A percentile compares a stretch with the other conserved stretches of the same genome.
Evolutionary conservation across 2,113 vertebrate species (phyloP).

Genomic region (Erythrolamprus reginae): DNA sequence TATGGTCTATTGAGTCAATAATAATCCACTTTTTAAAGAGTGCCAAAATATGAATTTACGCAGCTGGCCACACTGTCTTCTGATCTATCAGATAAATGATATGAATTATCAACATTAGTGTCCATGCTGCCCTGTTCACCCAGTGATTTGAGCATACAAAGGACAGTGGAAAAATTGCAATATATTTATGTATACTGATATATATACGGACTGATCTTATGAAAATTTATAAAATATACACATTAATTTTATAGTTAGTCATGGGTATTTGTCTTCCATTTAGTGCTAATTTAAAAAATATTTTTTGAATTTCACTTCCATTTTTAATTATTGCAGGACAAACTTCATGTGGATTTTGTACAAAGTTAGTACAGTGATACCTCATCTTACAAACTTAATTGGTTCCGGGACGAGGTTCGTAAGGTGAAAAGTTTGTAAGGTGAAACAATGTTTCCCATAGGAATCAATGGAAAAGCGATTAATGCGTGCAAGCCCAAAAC

Average conservation of each 20-base stretch:
- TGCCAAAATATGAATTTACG: slow-evolving; percentile 68
- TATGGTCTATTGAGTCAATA: slow-evolving; percentile 68
- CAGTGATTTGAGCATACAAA: slow-evolving; percentile 1
- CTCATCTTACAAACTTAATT: too few relatives aligned
- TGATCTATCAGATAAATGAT: slow-evolving; percentile 61
- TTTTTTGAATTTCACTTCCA: not conserved
- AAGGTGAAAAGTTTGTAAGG: too few relatives aligned
- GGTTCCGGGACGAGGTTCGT: too few relatives aligned
- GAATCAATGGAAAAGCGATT: too few relatives aligned
- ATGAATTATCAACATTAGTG: slow-evolving; percentile 43
- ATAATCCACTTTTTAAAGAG: slow-evolving; percentile 71
- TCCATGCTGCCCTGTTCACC: slow-evolving; percentile 15
- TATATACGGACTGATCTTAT: not conserved
- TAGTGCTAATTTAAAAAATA: not conserved
- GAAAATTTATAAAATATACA: not conserved
- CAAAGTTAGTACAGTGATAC: too few relatives aligned
- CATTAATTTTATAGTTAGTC: not conserved
- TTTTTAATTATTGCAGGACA: not conserved
- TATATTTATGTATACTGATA: not conserved
- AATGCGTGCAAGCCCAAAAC: too few relatives aligned
- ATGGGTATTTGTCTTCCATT: not conserved
- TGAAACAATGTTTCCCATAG: too few relatives aligned
- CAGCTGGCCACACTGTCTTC: slow-evolving; percentile 52
- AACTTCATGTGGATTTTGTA: not conserved
- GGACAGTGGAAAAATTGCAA: not conserved